phyloP scores from a whole-genome alignment of 2,888 invertebrate species.

The Drosophila paramelanica region DNA sequence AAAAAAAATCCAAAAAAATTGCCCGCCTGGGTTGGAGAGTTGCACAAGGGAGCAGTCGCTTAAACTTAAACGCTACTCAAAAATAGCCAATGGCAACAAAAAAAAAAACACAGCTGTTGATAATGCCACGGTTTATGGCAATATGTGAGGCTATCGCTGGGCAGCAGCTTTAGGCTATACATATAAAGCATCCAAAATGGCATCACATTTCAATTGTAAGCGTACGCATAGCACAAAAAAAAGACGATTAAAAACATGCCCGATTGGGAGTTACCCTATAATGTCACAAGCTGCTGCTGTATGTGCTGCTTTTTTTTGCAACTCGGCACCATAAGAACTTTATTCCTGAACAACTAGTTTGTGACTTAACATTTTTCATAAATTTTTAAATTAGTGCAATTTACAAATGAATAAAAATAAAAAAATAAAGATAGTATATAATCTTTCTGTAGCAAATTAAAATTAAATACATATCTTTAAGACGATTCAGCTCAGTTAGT shows the following conservation, averaged over 20 bases:
- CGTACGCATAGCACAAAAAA: conserved; percentile 1
- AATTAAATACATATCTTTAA: too few relatives aligned
- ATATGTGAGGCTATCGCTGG: conserved; percentile 26
- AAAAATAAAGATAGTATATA: too few relatives aligned
- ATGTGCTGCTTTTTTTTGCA: too few relatives aligned
- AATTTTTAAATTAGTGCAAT: too few relatives aligned
- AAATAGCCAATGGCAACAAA: conserved; percentile 10
- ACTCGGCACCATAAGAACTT: too few relatives aligned
- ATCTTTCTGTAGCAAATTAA: too few relatives aligned
- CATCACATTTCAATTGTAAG: conserved; percentile 70
- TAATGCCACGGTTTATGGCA: conserved; percentile 40
- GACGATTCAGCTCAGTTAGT: too few relatives aligned
- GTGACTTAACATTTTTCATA: too few relatives aligned
- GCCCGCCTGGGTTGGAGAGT: background rate
- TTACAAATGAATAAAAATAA: too few relatives aligned
- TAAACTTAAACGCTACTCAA: conserved; percentile 56
- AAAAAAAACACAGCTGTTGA: conserved; percentile 29
- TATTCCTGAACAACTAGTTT: too few relatives aligned
- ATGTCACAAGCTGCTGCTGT: too few relatives aligned
- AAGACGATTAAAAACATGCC: background rate
- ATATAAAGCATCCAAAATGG: conserved; percentile 58
- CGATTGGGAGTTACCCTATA: background rate
- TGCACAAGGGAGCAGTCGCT: conserved; percentile 24
- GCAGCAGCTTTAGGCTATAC: conserved; percentile 26
- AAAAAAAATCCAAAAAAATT: conserved; percentile 14